Evolutionary conservation across 2,888 invertebrate genomes (phyloP).

Genomic region (Dastarcus helophoroides): DNA sequence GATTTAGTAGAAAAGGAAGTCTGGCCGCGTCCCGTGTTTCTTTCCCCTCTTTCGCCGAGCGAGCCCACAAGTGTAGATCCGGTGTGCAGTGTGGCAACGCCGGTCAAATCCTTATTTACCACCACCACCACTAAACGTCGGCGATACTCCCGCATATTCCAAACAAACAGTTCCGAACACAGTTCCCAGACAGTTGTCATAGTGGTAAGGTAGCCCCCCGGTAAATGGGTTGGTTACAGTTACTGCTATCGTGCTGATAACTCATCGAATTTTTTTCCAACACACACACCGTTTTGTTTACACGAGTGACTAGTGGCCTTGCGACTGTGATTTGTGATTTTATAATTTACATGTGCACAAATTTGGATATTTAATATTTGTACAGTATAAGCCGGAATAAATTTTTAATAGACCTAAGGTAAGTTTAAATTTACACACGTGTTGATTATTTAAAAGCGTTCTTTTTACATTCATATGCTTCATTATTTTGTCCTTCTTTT

Average conservation of each 20-base stretch:
- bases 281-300: too few species aligned
- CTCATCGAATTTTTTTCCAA: constrained; percentile 3
- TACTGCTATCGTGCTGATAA: constrained; percentile 27
- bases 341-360: too few species aligned
- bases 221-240: constrained; percentile 31
- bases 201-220: constrained; percentile 37
- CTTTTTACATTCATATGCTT: too few species aligned
- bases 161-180: constrained; percentile 15
- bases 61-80: constrained; percentile 36
- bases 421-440: too few species aligned
- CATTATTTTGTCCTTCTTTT: too few species aligned
- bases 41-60: constrained; percentile 14
- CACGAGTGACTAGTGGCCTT: too few species aligned
- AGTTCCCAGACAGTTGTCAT: constrained; percentile 29
- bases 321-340: too few species aligned
- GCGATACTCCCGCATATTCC: constrained; percentile 27
- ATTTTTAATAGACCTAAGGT: too few species aligned
- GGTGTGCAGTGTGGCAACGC: constrained; percentile 31
- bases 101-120: too few species aligned
- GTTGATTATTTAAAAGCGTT: too few species aligned
- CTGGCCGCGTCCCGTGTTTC: constrained; percentile 21
- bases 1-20: constrained; percentile 34
- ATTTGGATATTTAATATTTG: too few species aligned
- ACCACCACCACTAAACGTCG: constrained; percentile 15
- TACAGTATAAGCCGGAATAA: too few species aligned